These are phyloP conservation scores for Ailuropoda melanoleuca DNA, from an alignment of 2,113 vertebrate genomes.

Conservation along the genomic window DNA sequence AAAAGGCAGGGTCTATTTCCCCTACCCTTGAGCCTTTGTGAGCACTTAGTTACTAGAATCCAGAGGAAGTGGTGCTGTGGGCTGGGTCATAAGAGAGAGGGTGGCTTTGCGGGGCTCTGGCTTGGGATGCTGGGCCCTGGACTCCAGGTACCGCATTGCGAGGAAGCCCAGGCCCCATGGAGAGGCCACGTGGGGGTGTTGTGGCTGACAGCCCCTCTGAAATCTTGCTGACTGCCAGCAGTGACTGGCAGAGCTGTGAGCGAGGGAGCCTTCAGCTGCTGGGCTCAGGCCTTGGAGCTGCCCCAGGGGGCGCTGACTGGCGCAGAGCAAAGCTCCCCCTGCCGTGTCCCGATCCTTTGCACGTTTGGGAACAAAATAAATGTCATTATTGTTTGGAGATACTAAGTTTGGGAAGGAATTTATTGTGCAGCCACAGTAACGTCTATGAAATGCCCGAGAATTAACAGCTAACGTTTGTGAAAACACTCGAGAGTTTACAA, in stretches of 20 bases:
- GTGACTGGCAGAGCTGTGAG: not conserved
- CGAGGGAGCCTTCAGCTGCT: not conserved
- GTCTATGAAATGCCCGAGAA: not conserved
- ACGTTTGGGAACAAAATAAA: not conserved
- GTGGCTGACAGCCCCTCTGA: not conserved
- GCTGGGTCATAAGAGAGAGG: not conserved
- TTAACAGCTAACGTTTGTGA: not conserved
- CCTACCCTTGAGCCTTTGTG: too few species aligned
- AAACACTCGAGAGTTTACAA: not conserved
- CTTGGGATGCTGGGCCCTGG: not conserved
- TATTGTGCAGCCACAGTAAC: not conserved
- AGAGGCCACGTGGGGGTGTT: not conserved
- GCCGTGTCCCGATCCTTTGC: fast-evolving
- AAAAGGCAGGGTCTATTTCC: not conserved
- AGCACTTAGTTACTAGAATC: not conserved
- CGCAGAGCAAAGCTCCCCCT: not conserved
- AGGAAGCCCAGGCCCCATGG: not conserved
- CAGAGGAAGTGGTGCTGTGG: not conserved
- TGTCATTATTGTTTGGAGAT: not conserved
- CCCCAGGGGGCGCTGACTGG: not conserved
- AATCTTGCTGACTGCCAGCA: not conserved
- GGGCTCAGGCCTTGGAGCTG: not conserved
- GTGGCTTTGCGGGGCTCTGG: not conserved
- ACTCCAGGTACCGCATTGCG: not conserved
- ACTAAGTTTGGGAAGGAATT: not conserved